Evolutionary conservation across 2,888 invertebrate species (phyloP).

Genomic region (Phengaris alcon): DNA sequence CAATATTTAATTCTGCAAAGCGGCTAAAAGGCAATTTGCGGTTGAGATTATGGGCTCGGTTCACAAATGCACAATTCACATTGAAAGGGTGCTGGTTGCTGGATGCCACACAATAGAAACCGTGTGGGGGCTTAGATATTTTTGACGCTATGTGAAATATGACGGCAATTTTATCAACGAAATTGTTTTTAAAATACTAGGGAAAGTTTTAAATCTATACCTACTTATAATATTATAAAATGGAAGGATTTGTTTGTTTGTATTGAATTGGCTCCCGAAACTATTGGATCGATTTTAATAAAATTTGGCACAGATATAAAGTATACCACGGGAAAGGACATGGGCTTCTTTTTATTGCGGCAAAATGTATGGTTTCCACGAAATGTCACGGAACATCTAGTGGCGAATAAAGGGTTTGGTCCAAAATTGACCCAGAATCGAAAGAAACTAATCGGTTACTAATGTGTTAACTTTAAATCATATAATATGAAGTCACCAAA

Average conservation of each 20-base stretch:
- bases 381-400: too few relatives aligned
- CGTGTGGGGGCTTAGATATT: not conserved
- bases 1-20: not conserved
- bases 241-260: too few relatives aligned
- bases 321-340: too few relatives aligned
- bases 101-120: constrained; percentile 12
- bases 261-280: too few relatives aligned
- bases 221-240: not conserved
- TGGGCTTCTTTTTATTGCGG: too few relatives aligned
- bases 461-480: too few relatives aligned
- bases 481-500: too few relatives aligned
- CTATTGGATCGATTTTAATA: too few relatives aligned
- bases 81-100: constrained; percentile 5
- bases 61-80: not conserved
- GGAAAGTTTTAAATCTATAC: not conserved
- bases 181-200: not conserved
- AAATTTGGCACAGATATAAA: not conserved
- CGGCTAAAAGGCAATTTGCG: not conserved
- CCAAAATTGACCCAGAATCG: too few relatives aligned
- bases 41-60: constrained; percentile 2
- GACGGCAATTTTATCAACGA: not conserved
- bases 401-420: too few relatives aligned
- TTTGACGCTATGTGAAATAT: not conserved
- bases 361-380: too few relatives aligned
- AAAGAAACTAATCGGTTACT: too few relatives aligned